A percentile compares a stretch with the other conserved stretches of the same genome.
These are phyloP conservation scores for Labroides dimidiatus DNA, from an alignment of 2,797 vertebrate genomes.

Conservation along the genomic window DNA sequence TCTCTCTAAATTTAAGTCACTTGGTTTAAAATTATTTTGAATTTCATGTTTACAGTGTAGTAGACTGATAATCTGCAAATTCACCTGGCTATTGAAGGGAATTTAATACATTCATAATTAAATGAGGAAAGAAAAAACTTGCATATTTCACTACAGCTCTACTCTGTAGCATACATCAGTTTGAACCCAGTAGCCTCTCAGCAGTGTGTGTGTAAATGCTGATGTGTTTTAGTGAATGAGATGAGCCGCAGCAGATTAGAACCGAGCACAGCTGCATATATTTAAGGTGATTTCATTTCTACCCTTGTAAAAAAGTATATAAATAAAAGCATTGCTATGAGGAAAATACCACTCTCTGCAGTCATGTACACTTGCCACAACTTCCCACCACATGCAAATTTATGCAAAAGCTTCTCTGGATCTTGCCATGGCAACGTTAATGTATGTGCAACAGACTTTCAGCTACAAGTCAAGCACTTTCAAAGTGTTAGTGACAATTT, in stretches of 20 bases:
- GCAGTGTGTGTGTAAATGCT: conserved; percentile 2
- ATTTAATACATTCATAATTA: too few relatives aligned
- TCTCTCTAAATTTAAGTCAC: too few relatives aligned
- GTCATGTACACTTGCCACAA: conserved; percentile 16
- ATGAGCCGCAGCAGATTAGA: not conserved
- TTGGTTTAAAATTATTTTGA: too few relatives aligned
- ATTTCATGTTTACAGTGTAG: too few relatives aligned
- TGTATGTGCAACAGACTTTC: conserved; percentile 33
- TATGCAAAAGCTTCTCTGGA: conserved; percentile 45
- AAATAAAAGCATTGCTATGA: not conserved
- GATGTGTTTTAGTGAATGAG: conserved; percentile 6
- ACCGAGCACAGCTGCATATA: not conserved
- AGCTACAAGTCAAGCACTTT: conserved; percentile 27
- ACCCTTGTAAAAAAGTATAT: too few relatives aligned
- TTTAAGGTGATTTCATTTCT: not conserved
- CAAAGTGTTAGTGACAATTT: conserved; percentile 27
- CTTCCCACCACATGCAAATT: conserved; percentile 48
- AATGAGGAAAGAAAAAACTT: too few relatives aligned
- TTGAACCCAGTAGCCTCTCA: not conserved
- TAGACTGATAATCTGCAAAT: too few relatives aligned
- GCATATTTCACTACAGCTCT: not conserved
- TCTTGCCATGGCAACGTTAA: conserved; percentile 45
- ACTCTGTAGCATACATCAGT: not conserved
- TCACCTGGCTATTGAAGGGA: too few relatives aligned
- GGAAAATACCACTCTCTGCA: not conserved